Base-by-base conservation (phyloP, 2,888 invertebrate genomes). In the Lepidocyrtoides sp. region DNA sequence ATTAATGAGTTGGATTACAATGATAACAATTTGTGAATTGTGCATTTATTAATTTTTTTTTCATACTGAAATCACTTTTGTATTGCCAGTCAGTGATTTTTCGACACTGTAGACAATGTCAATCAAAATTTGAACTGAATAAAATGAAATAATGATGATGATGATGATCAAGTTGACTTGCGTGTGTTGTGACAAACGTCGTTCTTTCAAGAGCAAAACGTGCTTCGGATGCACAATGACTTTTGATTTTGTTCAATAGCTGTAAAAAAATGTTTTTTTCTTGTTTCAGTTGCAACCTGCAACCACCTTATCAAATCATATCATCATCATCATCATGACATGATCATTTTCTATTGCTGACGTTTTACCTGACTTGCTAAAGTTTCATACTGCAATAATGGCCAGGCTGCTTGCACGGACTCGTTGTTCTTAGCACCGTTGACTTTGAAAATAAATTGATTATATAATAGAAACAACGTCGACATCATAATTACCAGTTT, bases 131-230 rank as follows among this genome's bases (percentile, higher is more conserved):
- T 69, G 69, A 36, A 69, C 36, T 69, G 69, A 69, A n/a, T 36
- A 20, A 69, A 36, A 23, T 36, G 36, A 69, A 36, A 23, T 41
- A 69, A 17, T 69, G 26, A 66, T 32, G n/a, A 29, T n/a, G 5
- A 32, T 72, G 72, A 23, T 72, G 44, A 41, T 72, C 12, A 44
- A 14, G 72, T 17, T 72, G 72, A 72, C 63, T 57, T 12, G 5
- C 36, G 36, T 36, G 3, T 79, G 57, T 57, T 54, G 36, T 79
- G 57, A 79, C 79, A 79, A 79, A 79, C 54, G 57, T 79, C 1
- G 20, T 79, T 79, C 79, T 79, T 79, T 79, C 79, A 79, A 79
- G 79, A 79, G 79, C 54, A 79, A 54, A 79, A 79, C 79, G 79
- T 79, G 79, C 32, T 20, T 32, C 20, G 79, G 17, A 36, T 57